These are phyloP conservation scores for Torymus tubicola DNA, from an alignment of 2,888 invertebrate species.

Conservation along the genomic window DNA sequence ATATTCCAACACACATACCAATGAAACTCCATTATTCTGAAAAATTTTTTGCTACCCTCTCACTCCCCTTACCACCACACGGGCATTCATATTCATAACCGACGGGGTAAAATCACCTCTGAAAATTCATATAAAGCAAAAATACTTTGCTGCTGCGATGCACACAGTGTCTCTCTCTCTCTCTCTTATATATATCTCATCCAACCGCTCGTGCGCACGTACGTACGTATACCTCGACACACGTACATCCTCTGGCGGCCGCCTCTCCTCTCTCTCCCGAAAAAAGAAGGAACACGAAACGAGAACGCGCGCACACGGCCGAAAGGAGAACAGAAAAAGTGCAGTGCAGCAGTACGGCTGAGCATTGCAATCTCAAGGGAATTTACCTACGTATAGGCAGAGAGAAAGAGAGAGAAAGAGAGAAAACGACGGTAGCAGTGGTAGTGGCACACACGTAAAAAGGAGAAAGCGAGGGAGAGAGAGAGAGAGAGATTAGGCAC, in stretches of 20 bases:
- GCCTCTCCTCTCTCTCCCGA: too few relatives aligned
- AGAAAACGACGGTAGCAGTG: background rate
- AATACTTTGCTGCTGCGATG: background rate
- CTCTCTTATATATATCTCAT: background rate
- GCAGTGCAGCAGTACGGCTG: slow-evolving; percentile 1
- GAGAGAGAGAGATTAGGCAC: slow-evolving; percentile 38
- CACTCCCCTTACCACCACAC: too few relatives aligned
- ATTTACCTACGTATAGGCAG: slow-evolving; percentile 36
- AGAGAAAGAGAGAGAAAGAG: slow-evolving; percentile 6
- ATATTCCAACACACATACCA: too few relatives aligned
- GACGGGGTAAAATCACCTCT: background rate
- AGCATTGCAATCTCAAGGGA: slow-evolving; percentile 38
- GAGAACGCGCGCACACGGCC: background rate
- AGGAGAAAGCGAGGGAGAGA: slow-evolving; percentile 1
- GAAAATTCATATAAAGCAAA: background rate
- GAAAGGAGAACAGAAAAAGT: slow-evolving; percentile 4
- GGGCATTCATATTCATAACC: background rate
- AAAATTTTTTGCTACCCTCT: too few relatives aligned
- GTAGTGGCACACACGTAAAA: background rate
- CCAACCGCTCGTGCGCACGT: background rate
- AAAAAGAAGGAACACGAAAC: background rate
- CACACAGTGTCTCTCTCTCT: background rate
- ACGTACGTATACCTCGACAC: too few relatives aligned
- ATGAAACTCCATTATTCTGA: too few relatives aligned
- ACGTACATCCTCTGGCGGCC: too few relatives aligned